phyloP scores from a whole-genome alignment of 2,113 vertebrate genomes.

The Phocoena sinus region DNA sequence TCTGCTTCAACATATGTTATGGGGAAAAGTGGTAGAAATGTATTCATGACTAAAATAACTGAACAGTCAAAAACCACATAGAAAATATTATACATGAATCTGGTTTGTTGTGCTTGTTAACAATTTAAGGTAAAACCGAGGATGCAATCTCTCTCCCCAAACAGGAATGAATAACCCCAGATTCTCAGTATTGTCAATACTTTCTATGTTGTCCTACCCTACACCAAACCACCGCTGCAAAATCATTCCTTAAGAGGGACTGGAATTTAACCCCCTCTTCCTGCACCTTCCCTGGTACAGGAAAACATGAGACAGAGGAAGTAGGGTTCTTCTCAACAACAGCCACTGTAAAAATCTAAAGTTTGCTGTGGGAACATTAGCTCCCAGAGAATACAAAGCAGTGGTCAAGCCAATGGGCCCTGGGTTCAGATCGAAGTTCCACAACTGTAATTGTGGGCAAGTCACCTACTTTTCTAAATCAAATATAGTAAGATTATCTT shows the following conservation, averaged over 20 bases:
- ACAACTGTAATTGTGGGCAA: neutral
- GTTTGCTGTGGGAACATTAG: neutral
- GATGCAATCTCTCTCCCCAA: neutral
- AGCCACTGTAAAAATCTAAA: neutral
- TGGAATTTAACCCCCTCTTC: neutral
- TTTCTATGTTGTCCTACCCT: neutral
- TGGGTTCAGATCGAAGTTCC: neutral
- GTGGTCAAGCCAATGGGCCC: neutral
- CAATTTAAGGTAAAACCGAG: neutral
- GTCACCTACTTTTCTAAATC: neutral
- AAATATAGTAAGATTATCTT: neutral
- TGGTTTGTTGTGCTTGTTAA: neutral
- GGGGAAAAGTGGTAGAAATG: slow-evolving; percentile 30
- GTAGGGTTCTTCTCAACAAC: neutral
- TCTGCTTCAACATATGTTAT: slow-evolving; percentile 66
- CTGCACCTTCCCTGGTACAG: neutral
- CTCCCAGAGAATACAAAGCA: neutral
- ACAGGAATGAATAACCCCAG: neutral
- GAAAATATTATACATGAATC: slow-evolving; percentile 35
- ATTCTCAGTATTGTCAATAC: neutral
- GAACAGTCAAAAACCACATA: slow-evolving; percentile 41
- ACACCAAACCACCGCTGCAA: neutral
- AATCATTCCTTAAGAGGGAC: neutral
- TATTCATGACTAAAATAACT: slow-evolving; percentile 56
- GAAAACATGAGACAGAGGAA: neutral